These are phyloP conservation scores for Macrosoma leucophasiata DNA, from an alignment of 2,888 invertebrate genomes.

Conservation along the genomic window DNA sequence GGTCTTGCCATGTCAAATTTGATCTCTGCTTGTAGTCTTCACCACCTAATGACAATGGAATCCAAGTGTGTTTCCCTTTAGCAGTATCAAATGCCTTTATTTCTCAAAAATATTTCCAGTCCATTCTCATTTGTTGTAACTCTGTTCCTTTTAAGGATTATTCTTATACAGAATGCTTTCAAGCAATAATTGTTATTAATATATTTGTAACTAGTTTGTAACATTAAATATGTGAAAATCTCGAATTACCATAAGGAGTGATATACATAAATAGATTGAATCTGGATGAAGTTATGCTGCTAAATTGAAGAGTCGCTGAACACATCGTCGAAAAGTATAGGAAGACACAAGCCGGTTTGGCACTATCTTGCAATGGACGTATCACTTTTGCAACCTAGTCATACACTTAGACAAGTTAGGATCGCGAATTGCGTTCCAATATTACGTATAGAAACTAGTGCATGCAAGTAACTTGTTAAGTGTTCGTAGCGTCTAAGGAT, in stretches of 20 bases:
- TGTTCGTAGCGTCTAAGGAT: slow-evolving; percentile 73
- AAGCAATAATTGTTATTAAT: slow-evolving; percentile 44
- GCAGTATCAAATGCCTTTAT: slow-evolving; percentile 51
- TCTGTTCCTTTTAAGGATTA: slow-evolving; percentile 44
- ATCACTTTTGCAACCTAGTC: slow-evolving; percentile 73
- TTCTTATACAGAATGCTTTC: slow-evolving; percentile 45
- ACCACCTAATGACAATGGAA: slow-evolving; percentile 32
- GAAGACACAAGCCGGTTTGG: slow-evolving; percentile 34
- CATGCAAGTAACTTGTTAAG: slow-evolving; percentile 71
- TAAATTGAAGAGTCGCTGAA: slow-evolving; percentile 26
- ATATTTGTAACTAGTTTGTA: slow-evolving; percentile 40
- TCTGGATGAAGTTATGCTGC: slow-evolving; percentile 4
- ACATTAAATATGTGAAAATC: no score
- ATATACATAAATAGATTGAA: background rate
- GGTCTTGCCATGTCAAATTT: slow-evolving; percentile 67
- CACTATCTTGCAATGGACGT: slow-evolving; percentile 41
- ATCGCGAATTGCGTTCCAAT: slow-evolving; percentile 36
- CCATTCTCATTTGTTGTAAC: slow-evolving; percentile 3
- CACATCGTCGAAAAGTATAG: slow-evolving; percentile 28
- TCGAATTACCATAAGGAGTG: slow-evolving; percentile 33
- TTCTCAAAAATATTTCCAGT: slow-evolving; percentile 1
- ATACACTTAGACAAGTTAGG: slow-evolving; percentile 66
- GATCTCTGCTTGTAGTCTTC: slow-evolving; percentile 63
- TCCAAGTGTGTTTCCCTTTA: slow-evolving; percentile 42
- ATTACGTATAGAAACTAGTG: slow-evolving; percentile 64